phyloP scores from a whole-genome alignment of 2,797 vertebrate species.

The Xenopus petersii region DNA sequence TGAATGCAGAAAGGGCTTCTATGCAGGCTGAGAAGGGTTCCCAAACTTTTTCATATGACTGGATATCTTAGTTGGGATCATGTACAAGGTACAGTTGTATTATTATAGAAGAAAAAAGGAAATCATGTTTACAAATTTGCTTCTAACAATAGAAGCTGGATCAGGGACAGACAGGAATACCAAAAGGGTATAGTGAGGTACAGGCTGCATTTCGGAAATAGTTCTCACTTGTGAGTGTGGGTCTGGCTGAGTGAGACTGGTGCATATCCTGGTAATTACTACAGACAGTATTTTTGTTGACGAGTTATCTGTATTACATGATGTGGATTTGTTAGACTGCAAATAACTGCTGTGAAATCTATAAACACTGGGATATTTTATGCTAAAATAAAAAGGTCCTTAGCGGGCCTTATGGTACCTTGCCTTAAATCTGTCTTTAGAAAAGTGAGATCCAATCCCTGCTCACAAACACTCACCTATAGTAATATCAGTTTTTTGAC shows the following conservation, averaged over 20 bases:
- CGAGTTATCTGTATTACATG: not conserved
- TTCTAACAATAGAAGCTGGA: no score
- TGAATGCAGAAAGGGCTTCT: no score
- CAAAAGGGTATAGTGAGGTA: no score
- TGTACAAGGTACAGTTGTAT: no score
- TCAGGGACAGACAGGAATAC: no score
- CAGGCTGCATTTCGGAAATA: not conserved
- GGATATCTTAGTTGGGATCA: no score
- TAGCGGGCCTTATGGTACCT: not conserved
- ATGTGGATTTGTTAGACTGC: not conserved
- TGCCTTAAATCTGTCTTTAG: not conserved
- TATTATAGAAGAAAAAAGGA: no score
- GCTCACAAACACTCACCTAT: no score
- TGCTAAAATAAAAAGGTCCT: not conserved
- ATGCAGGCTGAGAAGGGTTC: no score
- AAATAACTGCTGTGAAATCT: not conserved
- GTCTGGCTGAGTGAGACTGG: not conserved
- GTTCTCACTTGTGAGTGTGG: rapidly evolving
- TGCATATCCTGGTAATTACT: not conserved
- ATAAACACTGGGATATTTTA: conserved; percentile 1
- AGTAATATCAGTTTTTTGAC: no score
- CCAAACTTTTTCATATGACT: no score
- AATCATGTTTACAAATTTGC: no score
- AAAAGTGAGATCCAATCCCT: not conserved
- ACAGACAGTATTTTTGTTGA: conserved; percentile 5